phyloP scores from a whole-genome alignment of 2,888 invertebrate species.

The Cataglyphis livida region DNA sequence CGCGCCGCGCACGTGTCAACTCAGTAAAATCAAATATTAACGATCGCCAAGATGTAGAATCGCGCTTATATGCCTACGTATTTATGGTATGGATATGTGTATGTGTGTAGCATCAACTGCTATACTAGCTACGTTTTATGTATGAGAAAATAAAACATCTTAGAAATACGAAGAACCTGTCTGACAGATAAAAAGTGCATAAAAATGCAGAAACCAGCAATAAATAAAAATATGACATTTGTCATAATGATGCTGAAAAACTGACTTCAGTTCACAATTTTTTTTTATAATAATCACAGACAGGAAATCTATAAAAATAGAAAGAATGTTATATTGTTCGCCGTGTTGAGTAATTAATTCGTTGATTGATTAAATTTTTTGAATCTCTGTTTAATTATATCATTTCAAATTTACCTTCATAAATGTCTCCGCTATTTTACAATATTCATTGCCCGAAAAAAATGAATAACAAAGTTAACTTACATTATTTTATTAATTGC shows the following conservation, averaged over 20 bases:
- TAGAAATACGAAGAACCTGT: constrained; percentile 47
- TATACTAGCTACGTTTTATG: constrained; percentile 61
- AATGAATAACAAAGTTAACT: neutral
- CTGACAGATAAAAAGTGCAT: neutral
- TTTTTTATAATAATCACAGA: constrained; percentile 16
- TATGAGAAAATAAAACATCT: constrained; percentile 55
- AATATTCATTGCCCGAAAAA: neutral
- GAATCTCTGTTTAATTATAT: neutral
- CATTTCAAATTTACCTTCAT: neutral
- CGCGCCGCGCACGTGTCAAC: constrained; percentile 52
- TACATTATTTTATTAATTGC: neutral
- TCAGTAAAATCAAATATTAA: constrained; percentile 75
- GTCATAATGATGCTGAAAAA: constrained; percentile 23
- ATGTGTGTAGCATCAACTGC: constrained; percentile 30
- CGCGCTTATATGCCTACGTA: constrained; percentile 36
- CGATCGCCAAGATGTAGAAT: constrained; percentile 60
- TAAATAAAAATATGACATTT: constrained; percentile 33
- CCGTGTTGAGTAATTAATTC: neutral
- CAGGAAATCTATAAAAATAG: neutral
- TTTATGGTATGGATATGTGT: constrained; percentile 60
- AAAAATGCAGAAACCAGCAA: neutral
- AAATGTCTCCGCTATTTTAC: neutral
- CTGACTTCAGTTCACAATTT: constrained; percentile 13
- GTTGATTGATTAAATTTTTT: neutral
- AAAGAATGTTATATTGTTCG: neutral